phyloP scores from a whole-genome alignment of 2,888 invertebrate species.

The Agrenia bidenticulata region DNA sequence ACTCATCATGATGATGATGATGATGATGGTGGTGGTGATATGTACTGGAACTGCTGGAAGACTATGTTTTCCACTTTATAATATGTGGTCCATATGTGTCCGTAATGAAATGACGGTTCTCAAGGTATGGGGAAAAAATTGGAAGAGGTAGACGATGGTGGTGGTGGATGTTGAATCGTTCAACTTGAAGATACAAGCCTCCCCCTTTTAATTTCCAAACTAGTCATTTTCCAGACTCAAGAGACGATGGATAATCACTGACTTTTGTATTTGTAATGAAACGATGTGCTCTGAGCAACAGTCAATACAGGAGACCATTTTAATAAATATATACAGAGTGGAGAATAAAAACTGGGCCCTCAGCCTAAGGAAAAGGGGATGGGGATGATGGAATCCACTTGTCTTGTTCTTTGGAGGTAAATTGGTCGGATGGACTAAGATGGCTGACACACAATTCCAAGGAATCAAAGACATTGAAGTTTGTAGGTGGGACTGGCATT shows the following conservation, averaged over 20 bases:
- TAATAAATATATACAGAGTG: background rate
- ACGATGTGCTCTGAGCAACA: background rate
- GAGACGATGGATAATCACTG: conserved; percentile 13
- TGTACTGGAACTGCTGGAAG: too few species aligned
- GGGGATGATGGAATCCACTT: background rate
- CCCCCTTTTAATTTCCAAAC: conserved; percentile 25
- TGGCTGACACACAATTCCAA: background rate
- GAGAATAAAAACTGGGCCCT: background rate
- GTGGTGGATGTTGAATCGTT: background rate
- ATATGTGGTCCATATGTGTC: background rate
- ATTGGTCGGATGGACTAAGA: background rate
- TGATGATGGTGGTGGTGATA: conserved; percentile 1
- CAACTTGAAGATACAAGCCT: conserved; percentile 8
- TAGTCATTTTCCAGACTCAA: conserved; percentile 17
- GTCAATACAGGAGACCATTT: background rate
- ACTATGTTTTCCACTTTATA: too few species aligned
- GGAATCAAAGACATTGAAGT: background rate
- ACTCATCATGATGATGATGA: background rate
- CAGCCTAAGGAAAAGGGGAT: conserved; percentile 1
- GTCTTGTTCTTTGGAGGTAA: background rate
- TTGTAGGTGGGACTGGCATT: too few species aligned
- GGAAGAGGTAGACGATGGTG: too few species aligned
- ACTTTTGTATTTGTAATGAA: background rate
- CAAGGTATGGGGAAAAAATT: too few species aligned
- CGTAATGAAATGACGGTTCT: background rate